Evolutionary conservation across 2,113 vertebrate species (phyloP), one percentile per base, ranked within the genome.

Genomic region (Silurus glanis): DNA sequence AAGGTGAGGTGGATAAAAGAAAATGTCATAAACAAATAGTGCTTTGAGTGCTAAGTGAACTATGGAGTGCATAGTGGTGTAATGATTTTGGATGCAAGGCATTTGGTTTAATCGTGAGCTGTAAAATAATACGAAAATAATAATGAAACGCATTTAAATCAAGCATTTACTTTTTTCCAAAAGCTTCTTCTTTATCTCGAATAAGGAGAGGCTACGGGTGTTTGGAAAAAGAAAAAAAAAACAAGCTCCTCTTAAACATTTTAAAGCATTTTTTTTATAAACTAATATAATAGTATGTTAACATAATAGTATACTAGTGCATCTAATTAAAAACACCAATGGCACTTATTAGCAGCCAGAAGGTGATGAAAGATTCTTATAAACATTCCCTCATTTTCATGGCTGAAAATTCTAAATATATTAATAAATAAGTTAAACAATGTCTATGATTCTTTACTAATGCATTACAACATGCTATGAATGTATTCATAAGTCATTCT

Each of bases 1-100:
- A 91, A 98, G 97, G 97, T 99, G 92, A 91, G 91, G 67, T 5
- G 2, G 17, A 28, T 37, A 28, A n/a, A 56, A 53, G 5, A 3
- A 37, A 28, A 58, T 78, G 2, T 0, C 12, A 25, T 78, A 51
- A 37, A 37, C 37, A 21, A 55, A n/a, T 55, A 14, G 6, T 7
- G 74, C 12, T 76, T 76, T 8, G 5, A 14, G 25, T 79, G 19
- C 53, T 37, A 37, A 53, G 5, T 25, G 13, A 14, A 53, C 19
- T 51, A 51, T 51, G 45, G 19, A 51, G 19, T 75, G 21, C 72
- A 75, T 51, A 23, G 8, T 14, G 45, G 45, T 49, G 47, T 76
- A 53, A 53, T 0, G 17, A n/a, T n/a, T 0, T 37, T 37, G 9
- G 25, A 37, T 79, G 28, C 25, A 58, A 79, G 55, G 14, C n/a